Conservation (phyloP, 2,888 invertebrate genomes). For the Ernsta delagoae region DNA sequence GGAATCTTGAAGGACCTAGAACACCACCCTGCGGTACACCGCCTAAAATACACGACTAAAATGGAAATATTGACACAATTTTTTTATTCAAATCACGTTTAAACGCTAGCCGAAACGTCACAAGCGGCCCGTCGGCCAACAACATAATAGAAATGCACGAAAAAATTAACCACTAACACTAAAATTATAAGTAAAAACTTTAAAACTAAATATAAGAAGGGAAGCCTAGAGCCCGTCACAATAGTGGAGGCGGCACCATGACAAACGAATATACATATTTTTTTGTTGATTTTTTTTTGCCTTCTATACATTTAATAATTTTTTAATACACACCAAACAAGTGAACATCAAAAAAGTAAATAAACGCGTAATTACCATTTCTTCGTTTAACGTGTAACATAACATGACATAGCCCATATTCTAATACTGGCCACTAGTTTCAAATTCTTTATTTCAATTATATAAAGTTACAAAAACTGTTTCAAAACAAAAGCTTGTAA, state of each 20-base stretch:
- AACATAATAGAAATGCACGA: conserved; percentile 17
- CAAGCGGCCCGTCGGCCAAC: conserved; percentile 13
- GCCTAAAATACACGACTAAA: background rate
- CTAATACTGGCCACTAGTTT: background rate
- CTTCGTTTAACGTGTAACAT: too few relatives aligned
- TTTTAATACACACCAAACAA: too few relatives aligned
- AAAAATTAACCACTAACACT: conserved; percentile 26
- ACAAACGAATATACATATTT: background rate
- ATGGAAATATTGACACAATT: background rate
- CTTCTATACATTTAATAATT: too few relatives aligned
- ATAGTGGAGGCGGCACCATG: background rate
- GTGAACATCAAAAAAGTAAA: too few relatives aligned
- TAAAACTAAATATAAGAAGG: conserved; percentile 21
- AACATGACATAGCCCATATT: background rate
- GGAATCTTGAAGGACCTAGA: too few relatives aligned
- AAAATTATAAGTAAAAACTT: conserved; percentile 18
- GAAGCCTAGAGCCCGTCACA: conserved; percentile 1
- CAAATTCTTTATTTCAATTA: background rate
- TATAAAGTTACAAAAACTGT: background rate
- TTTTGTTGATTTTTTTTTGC: too few relatives aligned
- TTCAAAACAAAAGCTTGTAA: background rate
- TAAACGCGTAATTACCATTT: too few relatives aligned
- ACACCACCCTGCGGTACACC: background rate
- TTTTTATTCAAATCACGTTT: background rate
- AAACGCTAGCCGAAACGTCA: conserved; percentile 1